Base-by-base conservation (phyloP, 1,140 invertebrate species). In the Papilio glaucus region DNA sequence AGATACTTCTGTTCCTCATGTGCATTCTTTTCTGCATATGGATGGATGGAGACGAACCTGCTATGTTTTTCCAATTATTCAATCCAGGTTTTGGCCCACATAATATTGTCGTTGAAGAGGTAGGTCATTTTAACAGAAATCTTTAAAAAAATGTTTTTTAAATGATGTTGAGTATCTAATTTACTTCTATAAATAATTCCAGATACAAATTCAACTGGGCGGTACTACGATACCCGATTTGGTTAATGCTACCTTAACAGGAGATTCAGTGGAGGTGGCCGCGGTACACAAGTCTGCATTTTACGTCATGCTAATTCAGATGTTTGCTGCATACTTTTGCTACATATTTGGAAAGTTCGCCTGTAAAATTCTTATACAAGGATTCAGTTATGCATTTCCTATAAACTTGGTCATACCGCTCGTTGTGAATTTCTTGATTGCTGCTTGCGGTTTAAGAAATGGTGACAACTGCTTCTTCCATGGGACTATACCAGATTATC, bases 341-440 rank as follows among this genome's bases (percentile, higher is more conserved):
- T 99, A 98, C 83, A 96, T 98, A 78, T 98, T 98, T 80, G 98
- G 97, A 76, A 98, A 99, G 93, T 99, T 98, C 83, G 97, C 98
- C 15, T 99, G 98, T 93, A 99, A 99, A 93, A 99, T 99, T 81
- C 95, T 98, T 75, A 99, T 99, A 72, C 98, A 99, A 93, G 97
- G 97, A 33, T 98, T 99, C 94, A 98, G 98, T 86, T 99, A 98
- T 85, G 98, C 98, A 0, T 98, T 99, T 77, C 98, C 98, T 0
- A 96, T 99, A 0, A 98, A 97, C 88, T 94, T 99, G 68, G 97
- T 97, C 0, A 97, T 99, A 77, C 98, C 98, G 0, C 95, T 99
- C 0, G 95, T 97, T 0, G 96, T 99, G 24, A 98, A 97, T 0
- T 89, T 99, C 18, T 90, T 98, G 75, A 98, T 98, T 75, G 96